These are phyloP conservation scores for Arizona elegans DNA, from an alignment of 2,113 vertebrate species.

Conservation along the genomic window DNA sequence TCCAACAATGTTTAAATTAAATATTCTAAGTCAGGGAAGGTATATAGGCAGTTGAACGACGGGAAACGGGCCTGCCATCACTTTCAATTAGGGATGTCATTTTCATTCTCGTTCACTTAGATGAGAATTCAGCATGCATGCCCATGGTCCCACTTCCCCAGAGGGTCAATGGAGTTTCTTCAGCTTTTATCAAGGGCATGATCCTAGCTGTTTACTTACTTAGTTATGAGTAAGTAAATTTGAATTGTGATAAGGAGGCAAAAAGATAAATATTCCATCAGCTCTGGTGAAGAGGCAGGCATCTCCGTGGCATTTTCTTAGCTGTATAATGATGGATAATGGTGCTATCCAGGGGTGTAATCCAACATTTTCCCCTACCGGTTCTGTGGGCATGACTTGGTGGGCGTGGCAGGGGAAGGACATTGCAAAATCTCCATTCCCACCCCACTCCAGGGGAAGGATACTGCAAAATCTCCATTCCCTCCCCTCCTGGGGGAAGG, in stretches of 20 bases:
- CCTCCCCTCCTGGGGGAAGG: too few relatives aligned
- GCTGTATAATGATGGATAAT: background rate
- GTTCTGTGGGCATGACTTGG: too few relatives aligned
- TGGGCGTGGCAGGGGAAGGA: too few relatives aligned
- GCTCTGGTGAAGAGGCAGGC: background rate
- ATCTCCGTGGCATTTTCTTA: background rate
- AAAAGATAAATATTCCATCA: background rate
- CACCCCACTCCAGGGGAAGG: too few relatives aligned
- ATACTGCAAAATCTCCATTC: too few relatives aligned
- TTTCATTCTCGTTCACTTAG: background rate
- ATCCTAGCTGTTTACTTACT: background rate
- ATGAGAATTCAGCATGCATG: background rate
- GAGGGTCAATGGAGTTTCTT: background rate
- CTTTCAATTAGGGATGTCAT: background rate
- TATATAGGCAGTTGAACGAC: background rate
- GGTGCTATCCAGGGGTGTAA: background rate
- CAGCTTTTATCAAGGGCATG: background rate
- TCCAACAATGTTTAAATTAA: background rate
- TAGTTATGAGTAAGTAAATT: background rate
- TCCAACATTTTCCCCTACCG: too few relatives aligned
- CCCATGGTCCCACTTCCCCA: background rate
- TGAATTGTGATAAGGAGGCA: background rate
- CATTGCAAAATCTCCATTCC: too few relatives aligned
- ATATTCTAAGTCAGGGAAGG: background rate
- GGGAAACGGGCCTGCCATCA: background rate